Evolutionary conservation across 2,113 vertebrate genomes (phyloP).

Genomic region (Psammodynastes pulverulentus): DNA sequence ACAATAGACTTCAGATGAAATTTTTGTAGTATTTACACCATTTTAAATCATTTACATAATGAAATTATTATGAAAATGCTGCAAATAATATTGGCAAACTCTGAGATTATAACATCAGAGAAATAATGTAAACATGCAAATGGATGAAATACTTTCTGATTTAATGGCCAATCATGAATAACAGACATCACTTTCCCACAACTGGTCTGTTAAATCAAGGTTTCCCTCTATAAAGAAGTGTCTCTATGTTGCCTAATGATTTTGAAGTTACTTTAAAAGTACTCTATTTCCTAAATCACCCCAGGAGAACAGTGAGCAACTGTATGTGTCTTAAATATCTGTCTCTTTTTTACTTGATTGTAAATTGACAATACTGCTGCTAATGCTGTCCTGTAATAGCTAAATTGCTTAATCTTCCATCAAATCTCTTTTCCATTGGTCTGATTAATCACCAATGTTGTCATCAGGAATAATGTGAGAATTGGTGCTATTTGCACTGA

Average conservation of each 20-base stretch:
- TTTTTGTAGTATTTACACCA: neutral
- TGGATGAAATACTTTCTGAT: neutral
- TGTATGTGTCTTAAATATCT: neutral
- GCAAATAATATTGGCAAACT: neutral
- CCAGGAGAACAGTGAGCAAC: neutral
- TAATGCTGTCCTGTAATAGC: neutral
- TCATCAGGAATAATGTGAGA: neutral
- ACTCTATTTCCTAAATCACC: neutral
- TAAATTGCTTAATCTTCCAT: neutral
- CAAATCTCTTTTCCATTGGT: neutral
- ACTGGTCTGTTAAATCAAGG: neutral
- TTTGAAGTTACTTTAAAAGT: neutral
- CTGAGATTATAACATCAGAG: neutral
- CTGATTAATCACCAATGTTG: neutral
- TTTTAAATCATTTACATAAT: neutral
- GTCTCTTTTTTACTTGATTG: neutral
- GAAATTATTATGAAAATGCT: neutral
- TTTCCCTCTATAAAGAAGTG: neutral
- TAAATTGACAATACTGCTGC: neutral
- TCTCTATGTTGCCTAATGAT: neutral
- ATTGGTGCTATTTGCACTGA: neutral
- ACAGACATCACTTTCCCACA: neutral
- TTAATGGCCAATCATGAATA: neutral
- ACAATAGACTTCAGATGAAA: neutral
- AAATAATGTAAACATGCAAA: neutral